Conservation (phyloP, 2,888 invertebrate species). For the Junonia oenone region DNA sequence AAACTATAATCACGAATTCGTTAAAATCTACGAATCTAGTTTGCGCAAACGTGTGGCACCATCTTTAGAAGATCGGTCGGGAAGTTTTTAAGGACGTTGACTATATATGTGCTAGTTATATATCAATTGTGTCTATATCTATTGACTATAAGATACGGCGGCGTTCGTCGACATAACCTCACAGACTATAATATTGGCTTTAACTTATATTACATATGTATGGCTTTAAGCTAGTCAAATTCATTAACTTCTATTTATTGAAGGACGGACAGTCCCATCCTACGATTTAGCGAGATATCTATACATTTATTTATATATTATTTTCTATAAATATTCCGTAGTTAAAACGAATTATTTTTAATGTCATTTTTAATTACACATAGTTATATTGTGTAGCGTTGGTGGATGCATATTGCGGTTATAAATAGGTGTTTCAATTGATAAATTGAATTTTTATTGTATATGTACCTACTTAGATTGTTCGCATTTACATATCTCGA, state of each 20-base stretch:
- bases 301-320: constrained; percentile 66
- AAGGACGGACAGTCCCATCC: constrained; percentile 46
- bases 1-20: neutral
- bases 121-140: constrained; percentile 67
- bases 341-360: constrained; percentile 30
- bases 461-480: constrained; percentile 39
- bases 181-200: constrained; percentile 80
- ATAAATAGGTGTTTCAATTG: constrained; percentile 50
- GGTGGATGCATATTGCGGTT: constrained; percentile 52
- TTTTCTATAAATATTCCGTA: constrained; percentile 75
- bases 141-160: constrained; percentile 59
- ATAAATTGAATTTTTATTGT: constrained; percentile 40
- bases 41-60: constrained; percentile 16
- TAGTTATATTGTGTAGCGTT: constrained; percentile 23
- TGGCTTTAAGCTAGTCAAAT: constrained; percentile 75
- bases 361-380: constrained; percentile 13
- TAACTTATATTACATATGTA: constrained; percentile 72
- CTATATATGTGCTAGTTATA: constrained; percentile 71
- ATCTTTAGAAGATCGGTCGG: constrained; percentile 34
- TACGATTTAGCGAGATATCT: constrained; percentile 62
- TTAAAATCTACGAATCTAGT: constrained; percentile 14
- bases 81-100: constrained; percentile 70
- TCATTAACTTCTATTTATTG: constrained; percentile 65
- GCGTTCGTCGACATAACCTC: constrained; percentile 69
- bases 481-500: constrained; percentile 58